Evolutionary conservation across 2,888 invertebrate species (phyloP).

Genomic region (Troides oblongomaculatus): DNA sequence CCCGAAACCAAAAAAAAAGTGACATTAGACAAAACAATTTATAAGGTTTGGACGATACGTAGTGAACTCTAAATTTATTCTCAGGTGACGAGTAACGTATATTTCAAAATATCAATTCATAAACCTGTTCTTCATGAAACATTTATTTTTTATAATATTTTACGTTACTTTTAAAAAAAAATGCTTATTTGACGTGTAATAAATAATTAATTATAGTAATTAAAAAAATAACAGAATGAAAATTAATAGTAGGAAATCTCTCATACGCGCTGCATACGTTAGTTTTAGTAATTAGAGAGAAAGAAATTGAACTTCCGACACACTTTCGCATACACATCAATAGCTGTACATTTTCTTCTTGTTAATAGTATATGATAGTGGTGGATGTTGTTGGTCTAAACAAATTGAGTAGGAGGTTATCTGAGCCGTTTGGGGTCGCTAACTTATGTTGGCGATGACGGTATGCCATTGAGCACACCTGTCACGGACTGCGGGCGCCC

Average conservation of each 20-base stretch:
- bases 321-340: conserved; percentile 3
- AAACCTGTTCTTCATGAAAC: too few relatives aligned
- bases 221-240: too few relatives aligned
- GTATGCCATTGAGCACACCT: conserved; percentile 45
- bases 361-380: conserved; percentile 7
- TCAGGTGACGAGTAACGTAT: too few relatives aligned
- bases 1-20: too few relatives aligned
- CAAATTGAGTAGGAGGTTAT: conserved; percentile 19
- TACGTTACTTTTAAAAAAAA: too few relatives aligned
- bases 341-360: conserved; percentile 3
- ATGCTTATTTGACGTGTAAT: not conserved
- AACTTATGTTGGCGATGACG: conserved; percentile 36
- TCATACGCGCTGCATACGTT: not conserved
- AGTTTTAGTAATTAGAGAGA: conserved; percentile 1
- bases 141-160: too few relatives aligned
- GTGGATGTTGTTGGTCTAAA: conserved; percentile 22
- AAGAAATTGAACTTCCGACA: conserved; percentile 8
- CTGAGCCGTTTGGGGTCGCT: conserved; percentile 30
- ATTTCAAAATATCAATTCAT: too few relatives aligned
- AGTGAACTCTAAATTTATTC: not conserved
- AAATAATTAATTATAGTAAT: not conserved
- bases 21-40: not conserved
- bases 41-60: not conserved
- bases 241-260: too few relatives aligned
- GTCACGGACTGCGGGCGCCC: conserved; percentile 45